Percentiles rank a stretch among this genome's conserved stretches.
Conservation (phyloP, 2,113 vertebrate genomes). For the Gallinago undulata region DNA sequence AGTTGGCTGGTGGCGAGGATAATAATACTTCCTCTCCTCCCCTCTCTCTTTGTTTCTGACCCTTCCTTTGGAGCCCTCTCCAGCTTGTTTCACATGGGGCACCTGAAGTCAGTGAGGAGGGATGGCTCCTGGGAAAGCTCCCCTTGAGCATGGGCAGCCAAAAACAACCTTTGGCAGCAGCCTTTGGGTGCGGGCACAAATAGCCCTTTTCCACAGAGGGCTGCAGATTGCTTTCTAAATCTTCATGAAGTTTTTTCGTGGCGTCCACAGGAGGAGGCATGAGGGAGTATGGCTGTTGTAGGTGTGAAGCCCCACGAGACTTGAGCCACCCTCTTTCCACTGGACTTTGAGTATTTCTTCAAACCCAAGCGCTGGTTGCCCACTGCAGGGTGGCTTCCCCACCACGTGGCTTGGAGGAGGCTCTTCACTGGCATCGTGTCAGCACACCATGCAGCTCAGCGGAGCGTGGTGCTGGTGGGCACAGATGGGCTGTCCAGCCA, state of each 20-base stretch:
- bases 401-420: not conserved
- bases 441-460: not conserved
- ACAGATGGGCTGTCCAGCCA: not conserved
- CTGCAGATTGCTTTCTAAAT: not conserved
- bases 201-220: not conserved
- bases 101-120: not conserved
- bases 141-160: not conserved
- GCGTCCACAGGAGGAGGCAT: not conserved
- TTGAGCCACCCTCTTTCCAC: not conserved
- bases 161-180: not conserved
- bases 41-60: not conserved
- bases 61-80: not conserved
- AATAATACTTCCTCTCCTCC: not conserved
- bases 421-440: not conserved
- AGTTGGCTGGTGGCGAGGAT: not conserved
- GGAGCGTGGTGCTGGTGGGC: not conserved
- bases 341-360: not conserved
- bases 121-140: not conserved
- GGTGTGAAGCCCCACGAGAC: not conserved
- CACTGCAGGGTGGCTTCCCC: not conserved
- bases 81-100: not conserved
- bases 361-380: not conserved
- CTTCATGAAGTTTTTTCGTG: not conserved
- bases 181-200: not conserved
- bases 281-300: not conserved